These are phyloP conservation scores for Tautogolabrus adspersus DNA, from an alignment of 2,113 vertebrate genomes.

Conservation along the genomic window DNA sequence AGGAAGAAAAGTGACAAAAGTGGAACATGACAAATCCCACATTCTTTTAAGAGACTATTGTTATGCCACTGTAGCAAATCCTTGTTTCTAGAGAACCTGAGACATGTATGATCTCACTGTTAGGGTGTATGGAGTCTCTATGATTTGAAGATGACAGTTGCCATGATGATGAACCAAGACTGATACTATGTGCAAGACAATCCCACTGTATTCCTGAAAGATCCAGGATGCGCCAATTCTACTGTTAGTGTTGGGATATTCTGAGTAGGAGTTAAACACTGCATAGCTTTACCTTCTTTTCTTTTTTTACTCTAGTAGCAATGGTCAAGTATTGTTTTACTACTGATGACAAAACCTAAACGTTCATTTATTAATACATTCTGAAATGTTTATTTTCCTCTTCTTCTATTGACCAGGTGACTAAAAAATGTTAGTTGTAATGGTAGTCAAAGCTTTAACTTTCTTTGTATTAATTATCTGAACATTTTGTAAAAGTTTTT, in stretches of 20 bases:
- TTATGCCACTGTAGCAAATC: not conserved
- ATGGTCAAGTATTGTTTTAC: slow-evolving; percentile 38
- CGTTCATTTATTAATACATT: not conserved
- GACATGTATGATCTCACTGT: not conserved
- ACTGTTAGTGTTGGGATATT: slow-evolving; percentile 29
- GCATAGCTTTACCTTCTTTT: slow-evolving; percentile 21
- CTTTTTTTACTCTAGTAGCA: slow-evolving; percentile 37
- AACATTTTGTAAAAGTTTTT: slow-evolving; percentile 69
- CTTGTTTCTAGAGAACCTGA: not conserved
- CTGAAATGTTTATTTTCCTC: not conserved
- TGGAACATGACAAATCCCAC: no score
- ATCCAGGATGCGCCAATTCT: slow-evolving; percentile 61
- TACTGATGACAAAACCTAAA: not conserved
- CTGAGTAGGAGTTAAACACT: slow-evolving; percentile 17
- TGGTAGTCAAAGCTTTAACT: not conserved
- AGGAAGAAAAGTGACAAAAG: not conserved
- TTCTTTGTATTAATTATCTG: slow-evolving; percentile 28
- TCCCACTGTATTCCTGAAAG: slow-evolving; percentile 32
- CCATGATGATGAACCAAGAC: slow-evolving; percentile 49
- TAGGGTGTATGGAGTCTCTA: slow-evolving; percentile 1
- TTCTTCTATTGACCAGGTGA: slow-evolving; percentile 6
- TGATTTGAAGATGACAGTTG: slow-evolving; percentile 39
- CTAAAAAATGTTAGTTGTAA: not conserved
- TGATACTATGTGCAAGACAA: slow-evolving; percentile 36
- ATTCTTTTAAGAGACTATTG: not conserved